Evolutionary conservation across 1,140 invertebrate species (phyloP), one percentile per base, ranked within the genome.

Genomic region (Drosophila insularis): DNA sequence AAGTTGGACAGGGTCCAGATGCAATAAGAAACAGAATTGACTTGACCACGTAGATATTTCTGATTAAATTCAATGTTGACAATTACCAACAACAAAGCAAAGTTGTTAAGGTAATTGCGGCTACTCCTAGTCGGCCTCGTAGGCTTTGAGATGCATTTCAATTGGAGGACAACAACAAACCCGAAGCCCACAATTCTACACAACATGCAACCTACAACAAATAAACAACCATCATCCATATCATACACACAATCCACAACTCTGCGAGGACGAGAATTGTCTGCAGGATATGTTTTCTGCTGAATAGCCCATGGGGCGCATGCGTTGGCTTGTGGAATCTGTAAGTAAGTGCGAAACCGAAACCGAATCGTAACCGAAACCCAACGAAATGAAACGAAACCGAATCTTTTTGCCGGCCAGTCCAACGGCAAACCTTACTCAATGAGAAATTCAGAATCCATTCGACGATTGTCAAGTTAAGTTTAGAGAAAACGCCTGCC

Each of bases 361-460:
- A 60, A 56, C 50, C 63, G 70, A 37, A 61, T 53, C 69, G 61
- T 64, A 58, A 39, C 19, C 31, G 19, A 46, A 32, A 67, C 27
- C 43, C 43, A 50, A 50, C 71, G 71, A 74, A 37, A 13, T 23
- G 54, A 27, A n/a, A 40, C 74, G 54, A 32, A 53, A 27, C 74
- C 79, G 71, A 81, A 19, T 19, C 43, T 50, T 50, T 50, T 50
- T 50, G 64, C 60, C 65, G 35, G 43, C 32, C 53, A 53, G 58
- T 66, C 62, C 71, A 32, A 58, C 43, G 43, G 39, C 73, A 70
- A 90, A 86, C 86, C 86, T 90, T 90, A 74, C 86, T 82, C 86
- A 90, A 90, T 86, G 81, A 77, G 81, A 90, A 90, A 86, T 80
- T 90, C 86, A 90, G 86, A 90, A 90, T 82, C 79, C 86, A 81